phyloP scores from a whole-genome alignment of 1,140 invertebrate genomes.

The Lasaia peninsularis region DNA sequence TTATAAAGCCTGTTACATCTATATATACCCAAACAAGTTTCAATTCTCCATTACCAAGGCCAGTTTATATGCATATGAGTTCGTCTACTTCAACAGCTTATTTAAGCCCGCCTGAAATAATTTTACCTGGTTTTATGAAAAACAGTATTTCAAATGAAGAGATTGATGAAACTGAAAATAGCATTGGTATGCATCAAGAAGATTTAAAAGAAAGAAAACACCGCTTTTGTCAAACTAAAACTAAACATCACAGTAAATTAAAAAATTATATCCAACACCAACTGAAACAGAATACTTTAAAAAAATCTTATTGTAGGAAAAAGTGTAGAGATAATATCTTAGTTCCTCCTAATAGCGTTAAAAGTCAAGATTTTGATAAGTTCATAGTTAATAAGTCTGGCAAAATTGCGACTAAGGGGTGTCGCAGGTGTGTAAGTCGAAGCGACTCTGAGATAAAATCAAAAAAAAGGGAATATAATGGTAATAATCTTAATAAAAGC shows the following conservation, averaged over 20 bases:
- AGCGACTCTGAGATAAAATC: background rate
- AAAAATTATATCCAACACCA: background rate
- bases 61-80: slow-evolving; percentile 60
- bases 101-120: slow-evolving; percentile 69
- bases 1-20: slow-evolving; percentile 42
- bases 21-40: slow-evolving; percentile 57
- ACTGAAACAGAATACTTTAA: background rate
- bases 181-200: background rate
- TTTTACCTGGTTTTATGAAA: slow-evolving; percentile 55
- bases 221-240: slow-evolving; percentile 2
- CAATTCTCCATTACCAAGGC: slow-evolving; percentile 46
- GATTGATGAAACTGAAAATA: slow-evolving; percentile 29
- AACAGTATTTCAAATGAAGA: slow-evolving; percentile 29
- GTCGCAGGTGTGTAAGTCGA: background rate
- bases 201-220: background rate
- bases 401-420: background rate
- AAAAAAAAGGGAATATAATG: background rate
- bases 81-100: slow-evolving; percentile 73
- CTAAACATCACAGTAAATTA: background rate
- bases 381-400: background rate
- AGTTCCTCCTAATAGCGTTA: slow-evolving; percentile 41
- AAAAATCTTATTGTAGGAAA: slow-evolving; percentile 23
- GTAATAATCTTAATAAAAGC: background rate
- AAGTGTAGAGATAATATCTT: background rate
- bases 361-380: slow-evolving; percentile 21